Evolutionary conservation across 2,888 invertebrate species (phyloP), one percentile per base, ranked within the genome.

Genomic region (Amphiduros pacificus): DNA sequence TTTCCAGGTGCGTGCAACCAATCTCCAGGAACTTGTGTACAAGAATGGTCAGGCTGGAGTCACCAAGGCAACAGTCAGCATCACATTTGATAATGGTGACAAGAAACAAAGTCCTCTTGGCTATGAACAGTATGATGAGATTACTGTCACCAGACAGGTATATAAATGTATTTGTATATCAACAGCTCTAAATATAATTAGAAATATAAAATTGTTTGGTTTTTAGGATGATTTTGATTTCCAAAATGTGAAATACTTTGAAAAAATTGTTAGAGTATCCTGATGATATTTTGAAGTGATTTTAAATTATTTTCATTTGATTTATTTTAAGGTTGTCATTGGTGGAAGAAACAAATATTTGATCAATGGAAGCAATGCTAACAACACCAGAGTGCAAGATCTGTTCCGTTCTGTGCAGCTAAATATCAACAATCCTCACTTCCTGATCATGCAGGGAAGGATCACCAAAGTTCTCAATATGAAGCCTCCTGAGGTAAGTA

Each of bases 361-460:
- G 72, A 92, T 99, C 65, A 98, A 99, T 79, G 97, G 97, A 2
- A 88, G 89, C 61, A 90, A 90, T 75, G 95, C 94, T 0, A 91
- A 90, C 69, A 94, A 94, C 84, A 93, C 92, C 77, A 86, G 92
- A 71, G 92, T 98, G 0, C 89, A 90, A 44, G 99, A 99, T 83
- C 85, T 99, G 78, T 99, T 99, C 83, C 93, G 94, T 74, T 94
- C 96, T 0, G 91, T 99, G 5, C 96, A 97, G 79, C 85, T 99
- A 41, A 99, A 99, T 78, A 94, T 99, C 1, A 99, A 99, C 85
- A 99, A 99, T 85, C 99, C 99, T 0, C 97, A 99, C 82, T 99
- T 98, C 84, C 88, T 99, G 36, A 99, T 99, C 76, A 98, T 99
- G 98, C 99, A 99, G 86, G 99, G 99, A 0, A 88, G 95, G 68